Percentiles rank a stretch among this genome's conserved stretches.
Evolutionary conservation across 2,888 invertebrate species (phyloP).

Genomic region (Ochropleura leucogaster): DNA sequence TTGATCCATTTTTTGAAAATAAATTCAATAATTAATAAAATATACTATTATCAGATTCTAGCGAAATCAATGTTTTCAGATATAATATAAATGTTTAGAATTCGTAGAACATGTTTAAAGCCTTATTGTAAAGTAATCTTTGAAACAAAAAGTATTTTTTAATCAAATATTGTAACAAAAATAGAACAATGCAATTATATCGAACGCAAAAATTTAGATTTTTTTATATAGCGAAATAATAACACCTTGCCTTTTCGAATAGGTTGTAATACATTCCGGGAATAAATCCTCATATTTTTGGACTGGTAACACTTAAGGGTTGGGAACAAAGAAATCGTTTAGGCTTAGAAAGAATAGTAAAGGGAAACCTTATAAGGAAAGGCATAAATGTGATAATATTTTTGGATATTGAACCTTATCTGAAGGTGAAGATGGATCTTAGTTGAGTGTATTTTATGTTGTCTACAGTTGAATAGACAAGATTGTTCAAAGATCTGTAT

Average conservation of each 20-base stretch:
- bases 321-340: constrained; percentile 39
- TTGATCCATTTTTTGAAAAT: background rate
- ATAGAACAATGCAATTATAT: constrained; percentile 14
- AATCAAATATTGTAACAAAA: constrained; percentile 9
- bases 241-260: constrained; percentile 29
- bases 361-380: constrained; percentile 13
- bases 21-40: background rate
- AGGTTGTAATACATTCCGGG: constrained; percentile 73
- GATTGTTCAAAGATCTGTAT: constrained; percentile 2
- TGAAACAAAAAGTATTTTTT: background rate
- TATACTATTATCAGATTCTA: background rate
- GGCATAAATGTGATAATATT: constrained; percentile 26
- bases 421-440: rapidly evolving
- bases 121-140: constrained; percentile 1
- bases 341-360: constrained; percentile 26
- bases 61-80: background rate
- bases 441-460: background rate
- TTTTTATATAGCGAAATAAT: background rate
- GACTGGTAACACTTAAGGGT: constrained; percentile 52
- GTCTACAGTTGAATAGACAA: background rate
- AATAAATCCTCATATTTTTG: constrained; percentile 69
- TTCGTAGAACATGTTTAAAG: constrained; percentile 7
- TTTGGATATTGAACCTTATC: constrained; percentile 38
- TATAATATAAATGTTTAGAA: background rate
- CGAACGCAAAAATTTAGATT: constrained; percentile 1